phyloP scores from a whole-genome alignment of 1,140 invertebrate genomes.

The Tribolium castaneum region DNA sequence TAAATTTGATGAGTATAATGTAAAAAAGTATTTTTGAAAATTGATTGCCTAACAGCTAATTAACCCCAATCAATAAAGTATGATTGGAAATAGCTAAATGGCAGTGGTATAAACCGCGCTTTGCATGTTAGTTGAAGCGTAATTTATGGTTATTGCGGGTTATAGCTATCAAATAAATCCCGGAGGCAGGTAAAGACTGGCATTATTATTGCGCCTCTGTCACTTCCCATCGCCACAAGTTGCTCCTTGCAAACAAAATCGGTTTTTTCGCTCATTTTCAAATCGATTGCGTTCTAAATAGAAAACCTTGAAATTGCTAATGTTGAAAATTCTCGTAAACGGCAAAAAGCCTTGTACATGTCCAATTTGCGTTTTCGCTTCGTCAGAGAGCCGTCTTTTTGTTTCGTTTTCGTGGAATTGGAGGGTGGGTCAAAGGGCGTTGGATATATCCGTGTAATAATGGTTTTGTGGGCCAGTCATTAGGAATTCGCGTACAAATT shows the following conservation, averaged over 20 bases:
- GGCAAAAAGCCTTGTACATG: background rate
- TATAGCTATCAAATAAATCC: background rate
- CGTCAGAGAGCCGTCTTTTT: background rate
- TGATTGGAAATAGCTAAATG: background rate
- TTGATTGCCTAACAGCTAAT: background rate
- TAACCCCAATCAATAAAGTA: background rate
- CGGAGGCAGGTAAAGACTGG: background rate
- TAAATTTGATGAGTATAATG: too few species aligned
- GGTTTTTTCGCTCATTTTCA: background rate
- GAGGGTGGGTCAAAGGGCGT: conserved; percentile 3
- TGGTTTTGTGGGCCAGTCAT: conserved; percentile 23
- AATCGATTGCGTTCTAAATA: background rate
- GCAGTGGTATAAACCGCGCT: background rate
- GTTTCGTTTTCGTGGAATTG: background rate
- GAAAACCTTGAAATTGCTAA: background rate
- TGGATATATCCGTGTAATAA: background rate
- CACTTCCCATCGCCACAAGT: background rate
- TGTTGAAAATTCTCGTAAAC: background rate
- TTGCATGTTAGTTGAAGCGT: background rate
- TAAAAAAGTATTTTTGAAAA: background rate
- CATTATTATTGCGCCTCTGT: background rate
- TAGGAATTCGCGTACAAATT: conserved; percentile 50
- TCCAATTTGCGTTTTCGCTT: background rate
- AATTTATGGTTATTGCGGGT: background rate
- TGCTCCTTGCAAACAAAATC: background rate